Conservation (phyloP, 2,113 vertebrate species). For the Chloebia gouldiae region DNA sequence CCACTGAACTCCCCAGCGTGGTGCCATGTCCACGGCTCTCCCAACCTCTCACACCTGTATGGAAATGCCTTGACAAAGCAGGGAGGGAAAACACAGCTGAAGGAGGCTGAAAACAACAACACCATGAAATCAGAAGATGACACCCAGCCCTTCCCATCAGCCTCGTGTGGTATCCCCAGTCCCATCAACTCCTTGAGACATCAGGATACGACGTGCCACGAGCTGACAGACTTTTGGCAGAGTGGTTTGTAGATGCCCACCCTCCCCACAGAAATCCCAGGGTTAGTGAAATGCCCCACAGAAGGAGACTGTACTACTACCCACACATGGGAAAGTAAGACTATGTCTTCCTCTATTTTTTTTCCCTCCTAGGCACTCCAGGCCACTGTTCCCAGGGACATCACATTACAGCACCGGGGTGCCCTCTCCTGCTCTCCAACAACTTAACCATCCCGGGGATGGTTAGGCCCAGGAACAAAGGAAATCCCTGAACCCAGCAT, state of each 20-base stretch:
- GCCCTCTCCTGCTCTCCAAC: neutral
- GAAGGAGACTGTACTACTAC: neutral
- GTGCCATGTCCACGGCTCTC: neutral
- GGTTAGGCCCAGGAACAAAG: neutral
- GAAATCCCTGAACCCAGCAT: neutral
- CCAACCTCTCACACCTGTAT: neutral
- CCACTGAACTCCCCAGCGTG: fast-evolving
- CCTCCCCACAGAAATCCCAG: neutral
- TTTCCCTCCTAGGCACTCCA: neutral
- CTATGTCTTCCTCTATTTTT: neutral
- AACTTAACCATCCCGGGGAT: neutral
- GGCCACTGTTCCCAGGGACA: neutral
- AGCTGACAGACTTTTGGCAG: neutral
- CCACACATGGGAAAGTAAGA: neutral
- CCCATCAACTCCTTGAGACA: neutral
- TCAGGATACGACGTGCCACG: fast-evolving
- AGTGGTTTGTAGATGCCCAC: neutral
- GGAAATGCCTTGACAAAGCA: neutral
- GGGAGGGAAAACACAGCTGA: neutral
- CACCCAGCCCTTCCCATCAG: neutral
- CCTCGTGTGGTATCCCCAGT: neutral
- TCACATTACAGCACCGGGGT: neutral
- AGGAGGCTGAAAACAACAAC: neutral
- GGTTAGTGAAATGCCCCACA: neutral
- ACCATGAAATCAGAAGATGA: neutral